These are phyloP conservation scores for Esox masquinongy DNA, from an alignment of 2,797 vertebrate species.

Conservation along the genomic window DNA sequence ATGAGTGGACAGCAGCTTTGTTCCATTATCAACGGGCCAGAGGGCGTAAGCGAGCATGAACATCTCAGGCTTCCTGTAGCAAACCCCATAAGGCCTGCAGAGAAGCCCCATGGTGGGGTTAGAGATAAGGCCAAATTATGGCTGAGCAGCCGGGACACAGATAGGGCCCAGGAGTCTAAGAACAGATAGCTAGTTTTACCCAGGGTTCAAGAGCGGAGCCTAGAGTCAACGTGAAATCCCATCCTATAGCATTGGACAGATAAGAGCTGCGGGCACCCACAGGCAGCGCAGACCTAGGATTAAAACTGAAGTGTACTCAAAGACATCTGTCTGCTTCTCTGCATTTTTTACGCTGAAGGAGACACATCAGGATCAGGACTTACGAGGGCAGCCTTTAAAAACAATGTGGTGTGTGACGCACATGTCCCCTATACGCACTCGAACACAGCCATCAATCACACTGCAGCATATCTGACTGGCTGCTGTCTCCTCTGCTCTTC, in stretches of 20 bases:
- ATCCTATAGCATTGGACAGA: conserved; percentile 64
- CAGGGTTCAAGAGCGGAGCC: conserved; percentile 57
- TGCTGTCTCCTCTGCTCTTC: conserved; percentile 33
- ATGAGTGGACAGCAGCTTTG: conserved; percentile 67
- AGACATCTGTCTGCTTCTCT: neutral
- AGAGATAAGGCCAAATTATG: conserved; percentile 59
- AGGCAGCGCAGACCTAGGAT: conserved; percentile 29
- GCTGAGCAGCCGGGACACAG: conserved; percentile 51
- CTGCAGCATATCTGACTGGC: conserved; percentile 47
- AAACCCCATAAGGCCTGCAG: conserved; percentile 40
- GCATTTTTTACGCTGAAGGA: conserved; percentile 31
- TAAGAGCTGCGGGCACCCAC: conserved; percentile 59
- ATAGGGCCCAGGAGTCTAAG: conserved; percentile 54
- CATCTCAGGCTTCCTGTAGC: conserved; percentile 25
- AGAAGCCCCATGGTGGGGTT: conserved; percentile 38
- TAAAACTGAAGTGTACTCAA: neutral
- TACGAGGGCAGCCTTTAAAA: conserved; percentile 37
- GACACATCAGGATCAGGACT: conserved; percentile 39
- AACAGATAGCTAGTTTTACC: conserved; percentile 60
- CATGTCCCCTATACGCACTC: conserved; percentile 42
- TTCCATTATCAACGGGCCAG: conserved; percentile 66
- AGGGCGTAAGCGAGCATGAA: conserved; percentile 55
- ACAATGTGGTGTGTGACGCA: conserved; percentile 30
- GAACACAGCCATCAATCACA: conserved; percentile 61
- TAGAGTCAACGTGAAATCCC: conserved; percentile 58